Conservation (phyloP, 2,113 vertebrate genomes). For the Mastomys natalensis region DNA sequence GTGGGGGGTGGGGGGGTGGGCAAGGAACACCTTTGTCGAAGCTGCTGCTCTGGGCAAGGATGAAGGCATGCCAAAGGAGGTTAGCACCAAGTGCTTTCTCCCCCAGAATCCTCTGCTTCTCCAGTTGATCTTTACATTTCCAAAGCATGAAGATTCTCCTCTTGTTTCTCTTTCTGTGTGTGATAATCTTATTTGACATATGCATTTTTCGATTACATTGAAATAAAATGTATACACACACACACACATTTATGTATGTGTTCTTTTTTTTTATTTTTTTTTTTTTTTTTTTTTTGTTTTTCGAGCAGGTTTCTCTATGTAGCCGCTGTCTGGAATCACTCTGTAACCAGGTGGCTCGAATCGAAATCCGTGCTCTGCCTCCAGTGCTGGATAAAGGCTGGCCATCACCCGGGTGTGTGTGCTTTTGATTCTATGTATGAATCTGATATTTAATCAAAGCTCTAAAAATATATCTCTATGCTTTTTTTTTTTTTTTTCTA, state of each 20-base stretch:
- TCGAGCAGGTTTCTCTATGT: no score
- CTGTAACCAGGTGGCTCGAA: no score
- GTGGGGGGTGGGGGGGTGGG: no score
- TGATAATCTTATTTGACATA: constrained; percentile 4
- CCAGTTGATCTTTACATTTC: background rate
- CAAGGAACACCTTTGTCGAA: background rate
- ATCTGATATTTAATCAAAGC: background rate
- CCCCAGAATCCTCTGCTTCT: background rate
- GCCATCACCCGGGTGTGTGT: no score
- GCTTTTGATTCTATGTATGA: background rate
- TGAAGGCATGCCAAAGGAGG: background rate
- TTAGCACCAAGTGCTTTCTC: background rate
- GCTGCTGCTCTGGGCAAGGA: background rate
- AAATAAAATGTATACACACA: background rate
- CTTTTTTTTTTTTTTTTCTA: background rate
- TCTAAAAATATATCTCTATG: background rate
- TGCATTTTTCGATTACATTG: background rate
- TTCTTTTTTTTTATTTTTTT: no score
- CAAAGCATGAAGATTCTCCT: background rate
- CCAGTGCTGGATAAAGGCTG: no score
- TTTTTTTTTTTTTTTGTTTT: no score
- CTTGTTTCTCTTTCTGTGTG: background rate
- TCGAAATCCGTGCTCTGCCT: no score
- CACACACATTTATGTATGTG: no score
- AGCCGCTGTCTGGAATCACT: no score